Evolutionary conservation across 2,797 vertebrate genomes (phyloP).

Genomic region (Gephyroberyx darwinii): DNA sequence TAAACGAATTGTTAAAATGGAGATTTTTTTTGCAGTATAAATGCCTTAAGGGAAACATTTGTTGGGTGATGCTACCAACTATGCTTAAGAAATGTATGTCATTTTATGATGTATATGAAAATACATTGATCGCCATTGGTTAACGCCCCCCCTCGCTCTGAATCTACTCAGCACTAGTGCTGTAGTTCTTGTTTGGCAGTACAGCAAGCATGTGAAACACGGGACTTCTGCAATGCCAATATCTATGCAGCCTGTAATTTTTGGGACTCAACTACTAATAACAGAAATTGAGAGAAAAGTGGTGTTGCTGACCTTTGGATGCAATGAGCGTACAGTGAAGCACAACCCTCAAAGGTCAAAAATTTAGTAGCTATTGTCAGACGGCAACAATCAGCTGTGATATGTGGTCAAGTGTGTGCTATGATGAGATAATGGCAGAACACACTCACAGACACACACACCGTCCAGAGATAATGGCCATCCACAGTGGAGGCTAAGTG

Average conservation of each 20-base stretch:
- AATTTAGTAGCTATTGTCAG: conserved; percentile 62
- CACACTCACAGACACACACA: conserved; percentile 58
- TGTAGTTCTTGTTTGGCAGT: not conserved
- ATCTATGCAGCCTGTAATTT: conserved; percentile 4
- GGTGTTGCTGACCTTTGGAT: conserved; percentile 19
- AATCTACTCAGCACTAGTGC: not conserved
- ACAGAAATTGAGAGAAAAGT: conserved; percentile 40
- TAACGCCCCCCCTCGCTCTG: not conserved
- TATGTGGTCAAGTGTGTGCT: conserved; percentile 65
- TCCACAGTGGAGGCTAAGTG: conserved; percentile 67
- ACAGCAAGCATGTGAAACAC: not conserved
- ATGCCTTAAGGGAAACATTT: too few relatives aligned
- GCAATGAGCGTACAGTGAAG: conserved; percentile 35
- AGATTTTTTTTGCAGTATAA: too few relatives aligned
- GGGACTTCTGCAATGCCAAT: conserved; percentile 18
- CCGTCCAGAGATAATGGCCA: conserved; percentile 70
- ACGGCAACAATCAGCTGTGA: conserved; percentile 64
- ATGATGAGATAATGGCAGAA: conserved; percentile 64
- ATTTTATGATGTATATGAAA: too few relatives aligned
- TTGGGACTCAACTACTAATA: conserved; percentile 26
- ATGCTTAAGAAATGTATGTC: too few relatives aligned
- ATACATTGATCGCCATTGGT: too few relatives aligned
- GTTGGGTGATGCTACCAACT: too few relatives aligned
- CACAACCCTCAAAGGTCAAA: conserved; percentile 58
- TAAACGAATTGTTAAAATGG: too few relatives aligned